These are phyloP conservation scores for Hyla sarda DNA, from an alignment of 2,113 vertebrate species.

Conservation along the genomic window DNA sequence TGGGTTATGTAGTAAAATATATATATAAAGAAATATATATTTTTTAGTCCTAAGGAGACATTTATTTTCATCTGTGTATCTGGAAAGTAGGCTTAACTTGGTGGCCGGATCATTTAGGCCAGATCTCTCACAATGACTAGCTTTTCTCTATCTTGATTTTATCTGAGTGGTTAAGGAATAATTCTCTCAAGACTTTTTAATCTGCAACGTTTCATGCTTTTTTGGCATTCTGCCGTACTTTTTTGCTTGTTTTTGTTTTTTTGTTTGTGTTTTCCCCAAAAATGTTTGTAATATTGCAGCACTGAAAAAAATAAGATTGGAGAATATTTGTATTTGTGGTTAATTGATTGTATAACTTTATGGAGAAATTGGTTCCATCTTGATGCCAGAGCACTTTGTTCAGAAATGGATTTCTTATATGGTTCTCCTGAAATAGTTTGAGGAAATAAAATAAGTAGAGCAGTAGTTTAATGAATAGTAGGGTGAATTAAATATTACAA, in stretches of 20 bases:
- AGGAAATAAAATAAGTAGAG: not conserved
- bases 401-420: not conserved
- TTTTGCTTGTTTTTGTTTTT: not conserved
- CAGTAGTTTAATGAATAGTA: not conserved
- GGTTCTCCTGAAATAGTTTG: not conserved
- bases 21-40: slow-evolving; percentile 95
- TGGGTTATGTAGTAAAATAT: slow-evolving; percentile 85
- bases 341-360: slow-evolving; percentile 70
- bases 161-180: slow-evolving; percentile 62
- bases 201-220: slow-evolving; percentile 63
- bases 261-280: slow-evolving; percentile 22
- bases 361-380: slow-evolving; percentile 57
- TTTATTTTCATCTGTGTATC: slow-evolving; percentile 93
- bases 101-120: slow-evolving; percentile 67
- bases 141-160: slow-evolving; percentile 70
- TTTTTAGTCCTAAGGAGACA: slow-evolving; percentile 94
- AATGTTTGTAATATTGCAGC: slow-evolving; percentile 72
- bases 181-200: slow-evolving; percentile 64
- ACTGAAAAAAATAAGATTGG: slow-evolving; percentile 67
- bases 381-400: not conserved
- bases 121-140: slow-evolving; percentile 65
- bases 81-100: slow-evolving; percentile 66
- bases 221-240: slow-evolving; percentile 64
- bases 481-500: not conserved
- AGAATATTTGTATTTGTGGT: slow-evolving; percentile 69